phyloP scores from a whole-genome alignment of 1,140 invertebrate genomes.

The Aphidius gifuensis region DNA sequence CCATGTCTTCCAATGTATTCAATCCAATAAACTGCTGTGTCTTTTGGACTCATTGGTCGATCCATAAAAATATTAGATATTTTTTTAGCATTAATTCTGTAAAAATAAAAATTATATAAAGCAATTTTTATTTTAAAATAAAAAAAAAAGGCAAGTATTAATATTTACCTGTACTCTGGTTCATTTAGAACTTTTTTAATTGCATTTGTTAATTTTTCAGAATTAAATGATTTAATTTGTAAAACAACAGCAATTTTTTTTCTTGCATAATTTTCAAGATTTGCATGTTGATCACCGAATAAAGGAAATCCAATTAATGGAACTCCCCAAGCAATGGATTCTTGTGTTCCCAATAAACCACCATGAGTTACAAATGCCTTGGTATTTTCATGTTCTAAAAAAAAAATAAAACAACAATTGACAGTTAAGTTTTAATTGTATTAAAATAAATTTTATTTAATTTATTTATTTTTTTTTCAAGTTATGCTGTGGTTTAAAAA shows the following conservation, averaged over 20 bases:
- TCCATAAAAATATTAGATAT: constrained; percentile 24
- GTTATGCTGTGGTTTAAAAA: too few relatives aligned
- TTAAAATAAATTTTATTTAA: too few relatives aligned
- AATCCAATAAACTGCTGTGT: constrained; percentile 58
- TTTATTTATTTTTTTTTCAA: too few relatives aligned
- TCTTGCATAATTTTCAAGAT: constrained; percentile 41
- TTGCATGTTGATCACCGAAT: constrained; percentile 67
- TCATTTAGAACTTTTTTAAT: constrained; percentile 38
- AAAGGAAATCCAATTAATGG: constrained; percentile 72
- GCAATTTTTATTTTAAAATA: too few relatives aligned
- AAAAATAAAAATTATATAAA: not conserved
- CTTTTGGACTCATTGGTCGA: constrained; percentile 44
- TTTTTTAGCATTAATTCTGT: constrained; percentile 20
- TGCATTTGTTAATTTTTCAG: constrained; percentile 35
- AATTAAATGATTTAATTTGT: constrained; percentile 34
- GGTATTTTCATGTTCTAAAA: constrained; percentile 43
- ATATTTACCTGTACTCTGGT: constrained; percentile 35
- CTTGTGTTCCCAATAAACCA: constrained; percentile 70
- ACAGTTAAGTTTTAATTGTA: too few relatives aligned
- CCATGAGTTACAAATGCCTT: constrained; percentile 71
- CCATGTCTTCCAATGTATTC: constrained; percentile 56
- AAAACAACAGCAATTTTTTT: constrained; percentile 40
- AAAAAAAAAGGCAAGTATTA: not conserved
- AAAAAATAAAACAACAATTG: not conserved
- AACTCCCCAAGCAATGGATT: constrained; percentile 70